These are phyloP conservation scores for Phenganax stokvisi DNA, from an alignment of 92 coral and sea anemone species.

Conservation along the genomic window DNA sequence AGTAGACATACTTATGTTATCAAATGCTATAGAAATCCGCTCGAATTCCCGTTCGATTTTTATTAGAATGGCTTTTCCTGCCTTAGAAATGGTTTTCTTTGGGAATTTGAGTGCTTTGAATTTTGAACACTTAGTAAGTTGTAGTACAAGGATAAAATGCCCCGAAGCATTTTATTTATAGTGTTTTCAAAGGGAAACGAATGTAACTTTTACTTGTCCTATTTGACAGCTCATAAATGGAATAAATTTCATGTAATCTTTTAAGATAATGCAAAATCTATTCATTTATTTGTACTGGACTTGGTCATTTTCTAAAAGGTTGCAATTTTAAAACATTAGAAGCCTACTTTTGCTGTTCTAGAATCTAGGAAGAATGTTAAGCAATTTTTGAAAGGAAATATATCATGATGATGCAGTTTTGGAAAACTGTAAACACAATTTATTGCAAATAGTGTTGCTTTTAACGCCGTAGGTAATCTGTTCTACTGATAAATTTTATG, in stretches of 20 bases:
- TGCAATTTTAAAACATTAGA: neutral
- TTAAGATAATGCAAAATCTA: neutral
- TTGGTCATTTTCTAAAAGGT: neutral
- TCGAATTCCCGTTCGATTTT: neutral
- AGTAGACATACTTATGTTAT: conserved; percentile 22
- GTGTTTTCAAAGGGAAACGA: too few relatives aligned
- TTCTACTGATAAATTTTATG: too few relatives aligned
- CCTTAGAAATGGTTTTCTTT: neutral
- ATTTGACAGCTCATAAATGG: too few relatives aligned
- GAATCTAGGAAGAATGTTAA: too few relatives aligned
- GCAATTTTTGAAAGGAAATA: too few relatives aligned
- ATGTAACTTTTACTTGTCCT: too few relatives aligned
- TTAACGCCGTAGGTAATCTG: too few relatives aligned
- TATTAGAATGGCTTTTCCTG: neutral
- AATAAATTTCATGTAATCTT: too few relatives aligned
- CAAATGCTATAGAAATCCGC: neutral
- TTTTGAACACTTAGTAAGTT: neutral
- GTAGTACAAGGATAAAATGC: neutral
- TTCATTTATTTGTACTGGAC: neutral
- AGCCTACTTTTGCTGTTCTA: neutral
- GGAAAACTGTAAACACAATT: too few relatives aligned
- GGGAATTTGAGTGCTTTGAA: neutral
- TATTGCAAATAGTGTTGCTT: too few relatives aligned
- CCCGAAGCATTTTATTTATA: neutral
- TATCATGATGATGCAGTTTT: too few relatives aligned